A percentile compares a stretch with the other conserved stretches of the same genome.
Evolutionary conservation across 1,140 invertebrate species (phyloP).

Genomic region (Rhyacophila brunnea): DNA sequence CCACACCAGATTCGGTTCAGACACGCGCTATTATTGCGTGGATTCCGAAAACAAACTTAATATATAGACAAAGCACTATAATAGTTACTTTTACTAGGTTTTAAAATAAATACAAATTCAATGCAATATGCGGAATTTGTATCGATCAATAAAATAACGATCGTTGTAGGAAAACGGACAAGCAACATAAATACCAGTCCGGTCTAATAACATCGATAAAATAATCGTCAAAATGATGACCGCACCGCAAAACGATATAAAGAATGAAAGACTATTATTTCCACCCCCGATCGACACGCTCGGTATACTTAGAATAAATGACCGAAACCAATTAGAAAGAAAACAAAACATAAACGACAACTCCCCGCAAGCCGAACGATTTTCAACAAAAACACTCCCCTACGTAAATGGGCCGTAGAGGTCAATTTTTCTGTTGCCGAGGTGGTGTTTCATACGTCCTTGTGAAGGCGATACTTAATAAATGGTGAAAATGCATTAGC

Average conservation of each 20-base stretch:
- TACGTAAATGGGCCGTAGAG: not conserved
- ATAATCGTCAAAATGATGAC: too few relatives aligned
- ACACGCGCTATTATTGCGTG: too few relatives aligned
- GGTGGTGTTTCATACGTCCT: not conserved
- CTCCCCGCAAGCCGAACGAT: not conserved
- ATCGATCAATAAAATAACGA: too few relatives aligned
- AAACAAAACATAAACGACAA: constrained; percentile 2
- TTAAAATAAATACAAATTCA: too few relatives aligned
- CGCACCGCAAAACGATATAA: constrained; percentile 1
- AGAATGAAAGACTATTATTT: not conserved
- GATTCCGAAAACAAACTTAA: too few relatives aligned
- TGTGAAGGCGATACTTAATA: constrained; percentile 8
- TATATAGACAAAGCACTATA: too few relatives aligned
- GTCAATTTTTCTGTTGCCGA: not conserved
- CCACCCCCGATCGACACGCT: not conserved
- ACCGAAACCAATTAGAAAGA: constrained; percentile 15
- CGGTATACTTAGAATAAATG: constrained; percentile 11
- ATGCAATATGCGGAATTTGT: too few relatives aligned
- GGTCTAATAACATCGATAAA: not conserved
- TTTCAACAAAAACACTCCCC: not conserved
- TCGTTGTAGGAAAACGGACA: too few relatives aligned
- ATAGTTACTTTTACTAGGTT: too few relatives aligned
- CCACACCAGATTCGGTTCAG: too few relatives aligned
- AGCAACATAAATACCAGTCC: not conserved
- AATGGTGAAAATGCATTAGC: constrained; percentile 26